Percentiles rank a stretch among this genome's conserved stretches.
These are phyloP conservation scores for Entelurus aequoreus DNA, from an alignment of 2,113 vertebrate species.

Conservation along the genomic window DNA sequence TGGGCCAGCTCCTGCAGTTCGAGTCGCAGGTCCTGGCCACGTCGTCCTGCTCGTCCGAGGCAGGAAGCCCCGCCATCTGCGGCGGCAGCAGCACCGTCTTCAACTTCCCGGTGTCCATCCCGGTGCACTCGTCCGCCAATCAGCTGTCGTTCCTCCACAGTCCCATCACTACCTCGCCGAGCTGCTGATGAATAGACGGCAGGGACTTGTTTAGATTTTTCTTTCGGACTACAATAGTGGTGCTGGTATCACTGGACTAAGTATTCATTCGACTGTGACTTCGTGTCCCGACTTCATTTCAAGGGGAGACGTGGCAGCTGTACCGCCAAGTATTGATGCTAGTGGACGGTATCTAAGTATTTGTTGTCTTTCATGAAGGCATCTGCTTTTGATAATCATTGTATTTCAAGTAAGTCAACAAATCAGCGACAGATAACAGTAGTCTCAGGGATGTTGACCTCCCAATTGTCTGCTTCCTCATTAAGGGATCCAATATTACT, in stretches of 20 bases:
- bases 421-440: conserved; percentile 30
- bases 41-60: conserved; percentile 87
- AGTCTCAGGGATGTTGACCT: conserved; percentile 60
- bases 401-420: conserved; percentile 22
- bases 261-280: conserved; percentile 21
- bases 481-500: conserved; percentile 25
- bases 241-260: conserved; percentile 15
- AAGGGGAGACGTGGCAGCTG: conserved; percentile 31
- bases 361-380: conserved; percentile 20
- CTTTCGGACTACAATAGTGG: conserved; percentile 8
- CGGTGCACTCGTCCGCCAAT: conserved; percentile 77
- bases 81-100: conserved; percentile 83
- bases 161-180: conserved; percentile 94
- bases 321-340: conserved; percentile 54
- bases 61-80: conserved; percentile 80
- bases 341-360: conserved; percentile 18
- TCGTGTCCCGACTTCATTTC: conserved; percentile 37
- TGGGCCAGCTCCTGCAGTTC: conserved; percentile 97
- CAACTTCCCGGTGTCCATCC: conserved; percentile 95
- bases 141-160: conserved; percentile 90
- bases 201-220: conserved; percentile 23
- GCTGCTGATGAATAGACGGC: conserved; percentile 77
- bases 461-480: conserved; percentile 21
- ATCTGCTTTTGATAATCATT: conserved; percentile 65
- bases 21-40: conserved; percentile 94